phyloP scores from a whole-genome alignment of 2,797 vertebrate genomes.

The Sebastes kiyomatsui region DNA sequence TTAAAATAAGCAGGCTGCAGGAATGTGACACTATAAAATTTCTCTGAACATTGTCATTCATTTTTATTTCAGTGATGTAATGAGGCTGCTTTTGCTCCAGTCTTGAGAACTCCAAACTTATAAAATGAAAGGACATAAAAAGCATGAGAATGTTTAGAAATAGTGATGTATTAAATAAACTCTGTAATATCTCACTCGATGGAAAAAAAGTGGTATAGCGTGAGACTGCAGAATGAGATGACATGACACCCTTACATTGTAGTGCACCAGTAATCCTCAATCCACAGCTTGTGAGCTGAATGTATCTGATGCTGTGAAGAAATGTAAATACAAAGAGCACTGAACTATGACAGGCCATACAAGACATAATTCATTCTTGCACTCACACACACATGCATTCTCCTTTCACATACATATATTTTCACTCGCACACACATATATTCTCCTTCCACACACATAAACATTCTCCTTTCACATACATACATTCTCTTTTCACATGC shows the following conservation, averaged over 20 bases:
- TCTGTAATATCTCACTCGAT: background rate
- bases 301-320: too few species aligned
- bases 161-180: background rate
- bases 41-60: constrained; percentile 4
- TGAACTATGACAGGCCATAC: too few species aligned
- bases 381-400: too few species aligned
- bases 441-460: too few species aligned
- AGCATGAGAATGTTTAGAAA: background rate
- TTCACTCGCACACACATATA: too few species aligned
- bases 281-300: too few species aligned
- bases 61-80: constrained; percentile 36
- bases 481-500: too few species aligned
- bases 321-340: background rate
- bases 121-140: constrained; percentile 9
- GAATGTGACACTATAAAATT: constrained; percentile 22
- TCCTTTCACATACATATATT: too few species aligned
- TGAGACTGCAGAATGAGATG: background rate
- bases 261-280: background rate
- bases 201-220: background rate
- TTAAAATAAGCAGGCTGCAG: constrained; percentile 28
- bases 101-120: background rate
- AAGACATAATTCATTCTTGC: too few species aligned
- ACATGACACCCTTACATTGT: background rate
- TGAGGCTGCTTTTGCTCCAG: background rate
- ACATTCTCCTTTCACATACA: too few species aligned